Evolutionary conservation across 2,113 vertebrate genomes (phyloP).

Genomic region (Sprattus sprattus): DNA sequence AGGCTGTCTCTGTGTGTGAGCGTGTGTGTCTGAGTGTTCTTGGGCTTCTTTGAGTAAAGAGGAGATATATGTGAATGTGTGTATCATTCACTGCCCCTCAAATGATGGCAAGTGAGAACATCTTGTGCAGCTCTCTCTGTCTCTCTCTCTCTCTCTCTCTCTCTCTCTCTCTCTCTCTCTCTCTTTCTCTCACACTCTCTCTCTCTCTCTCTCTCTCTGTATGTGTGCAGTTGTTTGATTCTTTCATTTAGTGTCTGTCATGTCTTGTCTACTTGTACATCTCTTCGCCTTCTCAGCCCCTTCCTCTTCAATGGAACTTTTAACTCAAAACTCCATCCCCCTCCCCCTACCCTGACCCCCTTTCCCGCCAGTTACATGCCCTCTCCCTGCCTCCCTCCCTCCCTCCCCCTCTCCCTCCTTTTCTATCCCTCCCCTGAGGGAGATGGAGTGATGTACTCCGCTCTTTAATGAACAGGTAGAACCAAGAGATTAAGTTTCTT

Average conservation of each 20-base stretch:
- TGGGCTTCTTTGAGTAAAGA: too few species aligned
- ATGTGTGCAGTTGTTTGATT: neutral
- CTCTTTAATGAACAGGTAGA: conserved; percentile 8
- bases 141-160: too few species aligned
- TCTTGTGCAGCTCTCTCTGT: too few species aligned
- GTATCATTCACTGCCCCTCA: too few species aligned
- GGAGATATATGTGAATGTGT: too few species aligned
- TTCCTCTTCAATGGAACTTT: neutral
- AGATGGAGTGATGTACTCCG: neutral
- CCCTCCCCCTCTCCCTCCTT: neutral
- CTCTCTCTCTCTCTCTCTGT: neutral
- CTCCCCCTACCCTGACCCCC: neutral
- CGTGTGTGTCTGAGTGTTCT: too few species aligned
- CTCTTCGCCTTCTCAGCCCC: neutral
- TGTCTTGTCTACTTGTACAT: neutral
- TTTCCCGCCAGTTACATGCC: too few species aligned
- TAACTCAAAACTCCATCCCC: neutral
- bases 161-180: too few species aligned
- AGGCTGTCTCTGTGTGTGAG: too few species aligned
- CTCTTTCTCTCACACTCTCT: too few species aligned
- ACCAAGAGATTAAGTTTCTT: neutral
- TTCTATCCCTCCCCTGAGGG: neutral
- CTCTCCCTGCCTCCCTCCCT: neutral
- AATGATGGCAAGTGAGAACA: too few species aligned
- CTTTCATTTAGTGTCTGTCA: neutral